Evolutionary conservation across 2,113 vertebrate genomes (phyloP).

Genomic region (Poeciliopsis prolifica): DNA sequence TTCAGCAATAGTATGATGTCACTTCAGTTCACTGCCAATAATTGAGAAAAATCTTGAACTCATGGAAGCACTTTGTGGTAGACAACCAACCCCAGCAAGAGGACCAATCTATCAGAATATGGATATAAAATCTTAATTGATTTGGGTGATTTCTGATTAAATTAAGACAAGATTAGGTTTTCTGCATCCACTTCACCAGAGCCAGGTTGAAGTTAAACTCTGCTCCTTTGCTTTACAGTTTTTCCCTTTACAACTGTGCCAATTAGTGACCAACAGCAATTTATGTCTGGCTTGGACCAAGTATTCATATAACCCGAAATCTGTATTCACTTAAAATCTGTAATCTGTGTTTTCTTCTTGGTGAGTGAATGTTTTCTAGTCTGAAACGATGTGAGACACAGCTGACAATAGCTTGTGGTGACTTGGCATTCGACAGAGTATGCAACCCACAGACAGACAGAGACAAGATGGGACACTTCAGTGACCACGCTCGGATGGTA

Average conservation of each 20-base stretch:
- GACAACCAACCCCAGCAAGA: no score
- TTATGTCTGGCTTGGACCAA: neutral
- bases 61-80: no score
- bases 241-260: neutral
- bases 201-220: neutral
- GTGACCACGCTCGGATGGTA: constrained; percentile 62
- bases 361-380: neutral
- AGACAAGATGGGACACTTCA: constrained; percentile 63
- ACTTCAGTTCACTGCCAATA: no score
- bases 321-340: neutral
- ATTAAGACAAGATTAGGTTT: no score
- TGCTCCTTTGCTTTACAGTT: neutral
- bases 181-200: no score
- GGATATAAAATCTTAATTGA: no score
- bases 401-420: constrained; percentile 35
- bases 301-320: neutral
- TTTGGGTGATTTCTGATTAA: no score
- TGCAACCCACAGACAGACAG: constrained; percentile 60
- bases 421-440: constrained; percentile 43
- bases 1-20: no score
- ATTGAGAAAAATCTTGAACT: no score
- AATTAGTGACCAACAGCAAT: neutral
- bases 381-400: constrained; percentile 1
- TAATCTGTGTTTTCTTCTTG: neutral
- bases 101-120: no score